Evolutionary conservation across 2,113 vertebrate species (phyloP), one percentile per base, ranked within the genome.

Genomic region (Alouatta palliata): DNA sequence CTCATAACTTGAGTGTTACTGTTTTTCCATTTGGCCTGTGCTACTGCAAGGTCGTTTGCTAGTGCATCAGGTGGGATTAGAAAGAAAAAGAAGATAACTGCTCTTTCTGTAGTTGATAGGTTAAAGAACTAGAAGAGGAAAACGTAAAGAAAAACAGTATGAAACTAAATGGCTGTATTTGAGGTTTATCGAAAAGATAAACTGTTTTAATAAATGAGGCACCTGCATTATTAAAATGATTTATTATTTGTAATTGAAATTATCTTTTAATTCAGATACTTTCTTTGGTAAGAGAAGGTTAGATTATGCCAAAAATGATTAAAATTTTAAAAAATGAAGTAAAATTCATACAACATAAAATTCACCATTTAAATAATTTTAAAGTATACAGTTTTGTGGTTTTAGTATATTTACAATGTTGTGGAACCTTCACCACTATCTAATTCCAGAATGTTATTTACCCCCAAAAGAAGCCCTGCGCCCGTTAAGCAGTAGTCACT

Each of bases 191-290:
- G 37, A 56, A 92, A 87, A 61, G 64, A 75, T n/a, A 73, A 54
- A 66, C 9, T 76, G 0, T 91, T 87, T 83, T 16, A 68, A 52
- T 68, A 47, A 94, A 77, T 43, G 13, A 61, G 19, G 25, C 37
- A 54, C 52, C 10, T 32, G 79, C 5, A 66, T 79, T 92, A 66
- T 66, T n/a, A 96, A 86, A 89, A 84, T 85, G 37, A 32, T 43
- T 77, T 77, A 70, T 89, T 87, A 64, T 79, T 85, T 90, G 83
- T 75, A 73, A 91, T 79, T 54, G 4, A 16, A 91, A n/a, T 88
- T 64, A 79, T 71, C 23, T 45, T 92, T 96, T 90, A 19, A 82
- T 80, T 85, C 47, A 70, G 79, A 43, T 12, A 88, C 68, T 76
- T 76, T 88, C 49, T 85, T 85, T 61, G 43, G 40, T 71, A 70